Base-by-base conservation (phyloP, 2,888 invertebrate species). In the Drosophila cyrtoloma region DNA sequence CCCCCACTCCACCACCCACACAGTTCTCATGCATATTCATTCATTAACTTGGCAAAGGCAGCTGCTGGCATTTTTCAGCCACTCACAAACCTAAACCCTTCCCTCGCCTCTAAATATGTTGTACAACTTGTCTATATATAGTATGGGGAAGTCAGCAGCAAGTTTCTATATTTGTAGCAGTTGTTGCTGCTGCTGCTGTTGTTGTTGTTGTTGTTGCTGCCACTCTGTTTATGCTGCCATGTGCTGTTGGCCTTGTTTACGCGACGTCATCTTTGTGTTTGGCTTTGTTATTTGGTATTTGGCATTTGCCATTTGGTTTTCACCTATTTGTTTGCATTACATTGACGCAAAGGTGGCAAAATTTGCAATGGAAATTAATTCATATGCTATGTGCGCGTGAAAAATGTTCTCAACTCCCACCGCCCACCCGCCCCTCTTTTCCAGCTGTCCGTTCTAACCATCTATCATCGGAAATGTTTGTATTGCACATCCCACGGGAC, bases 321-420 rank as follows among this genome's bases (percentile, higher is more conserved):
- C 50, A 58, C 65, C 60, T 82, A 68, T 81, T 78, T 82, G 86
- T 86, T 86, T 89, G 86, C 84, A 73, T 86, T 86, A 76, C 82
- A 86, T 86, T 86, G 86, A 86, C 75, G 81, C 71, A 78, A 70
- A 86, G 89, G 89, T 86, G 82, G 22, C 52, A 52, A 57, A 77
- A 86, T 88, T 86, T 88, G 86, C 81, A 84, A 84, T 89, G 78
- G 82, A 86, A 86, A 89, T 86, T 82, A 86, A 89, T 86, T 84
- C 81, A 84, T 86, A 79, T 69, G 78, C 58, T 73, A 16, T 79
- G 26, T 37, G 28, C 22, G 56, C 22, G 33, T 56, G 65, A 37
- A 52, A 60, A 47, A 22, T 53, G 59, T 62, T 16, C 26, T 28
- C 9, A 16, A 9, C 16, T 33, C 7, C 33, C 10, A 16, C n/a